Conservation (phyloP, 2,113 vertebrate species). For the Prinia subflava region DNA sequence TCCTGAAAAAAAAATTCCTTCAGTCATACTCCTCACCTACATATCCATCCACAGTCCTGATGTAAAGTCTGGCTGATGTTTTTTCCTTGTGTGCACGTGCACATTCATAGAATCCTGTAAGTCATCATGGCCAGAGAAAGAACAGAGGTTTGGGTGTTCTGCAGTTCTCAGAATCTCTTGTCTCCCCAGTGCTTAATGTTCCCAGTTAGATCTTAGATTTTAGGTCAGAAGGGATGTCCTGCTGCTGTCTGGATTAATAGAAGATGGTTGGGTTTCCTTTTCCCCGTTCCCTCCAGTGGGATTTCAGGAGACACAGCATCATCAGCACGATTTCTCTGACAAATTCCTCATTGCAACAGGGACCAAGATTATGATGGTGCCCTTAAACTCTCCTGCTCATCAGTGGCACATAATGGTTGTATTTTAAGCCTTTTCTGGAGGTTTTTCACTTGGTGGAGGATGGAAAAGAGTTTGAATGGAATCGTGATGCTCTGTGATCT, state of each 20-base stretch:
- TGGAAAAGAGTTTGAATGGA: not conserved
- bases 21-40: not conserved
- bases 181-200: not conserved
- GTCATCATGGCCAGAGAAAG: not conserved
- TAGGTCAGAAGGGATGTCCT: not conserved
- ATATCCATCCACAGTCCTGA: not conserved
- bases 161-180: not conserved
- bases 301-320: not conserved
- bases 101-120: not conserved
- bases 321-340: not conserved
- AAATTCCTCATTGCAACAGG: not conserved
- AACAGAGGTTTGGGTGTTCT: not conserved
- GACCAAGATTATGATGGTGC: not conserved
- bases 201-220: not conserved
- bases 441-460: not conserved
- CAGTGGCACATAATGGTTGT: not conserved
- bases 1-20: not conserved
- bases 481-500: not conserved
- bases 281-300: not conserved
- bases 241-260: not conserved
- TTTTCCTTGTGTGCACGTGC: not conserved
- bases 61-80: not conserved
- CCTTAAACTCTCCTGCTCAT: not conserved
- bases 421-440: not conserved
- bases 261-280: not conserved